Evolutionary conservation across 2,888 invertebrate species (phyloP), one percentile per base, ranked within the genome.

Genomic region (Pseudococcus longispinus): DNA sequence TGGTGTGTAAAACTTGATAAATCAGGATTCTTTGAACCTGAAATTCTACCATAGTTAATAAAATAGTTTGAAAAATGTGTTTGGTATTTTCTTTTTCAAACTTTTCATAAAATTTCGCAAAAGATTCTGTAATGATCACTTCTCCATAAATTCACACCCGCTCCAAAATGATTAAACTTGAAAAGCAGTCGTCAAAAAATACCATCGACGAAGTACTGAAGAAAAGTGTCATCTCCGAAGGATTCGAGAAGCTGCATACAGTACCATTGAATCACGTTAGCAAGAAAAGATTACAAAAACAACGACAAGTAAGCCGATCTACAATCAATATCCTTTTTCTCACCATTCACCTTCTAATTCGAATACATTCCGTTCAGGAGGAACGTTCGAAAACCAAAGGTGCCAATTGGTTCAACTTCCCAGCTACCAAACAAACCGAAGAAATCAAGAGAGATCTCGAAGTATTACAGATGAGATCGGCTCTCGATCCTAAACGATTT

Each of bases 381-480:
- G 95, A 96, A 90, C 91, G 94, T 88, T 93, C 93, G 20, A 95
- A 95, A 91, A 96, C 96, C 0, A 96, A 95, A 90, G 98, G 98
- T 1, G 93, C 93, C 0, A 93, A 93, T 20, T 99, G 99, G 99
- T 98, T 94, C 91, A 93, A 97, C 90, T 92, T 99, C 91, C 94
- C 95, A 15, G 96, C 96, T 0, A 94, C 96, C 18, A 97, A 98
- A 91, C 90, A 98, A 89, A 98, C 97, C 0, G 95, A 96, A 42
- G 97, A 98, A 90, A 91, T 95, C 82, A 95, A 95, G 91, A 95
- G 95, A 90, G 98, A 99, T 91, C 92, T 99, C 15, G 94, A 96
- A 91, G 92, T 98, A 15, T 91, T 99, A 1, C 95, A 96, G 91
- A 98, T 99, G 98, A 93, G 99, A 89, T 95, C 96, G 0, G 96